Conservation (phyloP, 1,140 invertebrate genomes). For the Potamilus streckersoni region DNA sequence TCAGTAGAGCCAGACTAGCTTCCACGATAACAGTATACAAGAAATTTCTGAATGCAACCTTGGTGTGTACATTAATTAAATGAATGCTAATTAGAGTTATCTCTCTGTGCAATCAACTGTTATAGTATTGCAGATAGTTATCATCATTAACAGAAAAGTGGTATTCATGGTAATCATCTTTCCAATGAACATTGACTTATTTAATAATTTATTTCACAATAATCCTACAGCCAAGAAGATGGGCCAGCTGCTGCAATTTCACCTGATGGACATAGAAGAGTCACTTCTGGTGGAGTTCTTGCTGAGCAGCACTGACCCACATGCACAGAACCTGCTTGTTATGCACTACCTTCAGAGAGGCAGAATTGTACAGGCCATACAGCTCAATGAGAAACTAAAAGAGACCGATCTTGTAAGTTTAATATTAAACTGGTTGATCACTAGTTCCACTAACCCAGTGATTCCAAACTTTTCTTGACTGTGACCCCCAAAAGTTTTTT, state of each 20-base stretch:
- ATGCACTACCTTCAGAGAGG: slow-evolving; percentile 69
- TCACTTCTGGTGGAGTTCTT: slow-evolving; percentile 72
- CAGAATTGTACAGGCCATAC: slow-evolving; percentile 66
- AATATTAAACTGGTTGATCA: no score
- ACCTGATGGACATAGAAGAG: slow-evolving; percentile 72
- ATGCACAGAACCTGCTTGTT: slow-evolving; percentile 69
- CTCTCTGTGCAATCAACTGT: no score
- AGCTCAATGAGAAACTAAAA: slow-evolving; percentile 63
- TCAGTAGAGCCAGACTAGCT: no score
- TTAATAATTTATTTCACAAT: neutral
- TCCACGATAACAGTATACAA: no score
- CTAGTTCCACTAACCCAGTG: no score
- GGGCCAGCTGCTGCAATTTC: slow-evolving; percentile 71
- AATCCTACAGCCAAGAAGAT: slow-evolving; percentile 65
- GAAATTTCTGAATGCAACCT: no score
- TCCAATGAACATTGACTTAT: neutral
- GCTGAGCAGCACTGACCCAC: slow-evolving; percentile 67
- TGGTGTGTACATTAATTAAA: no score
- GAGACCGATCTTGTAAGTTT: slow-evolving; percentile 48
- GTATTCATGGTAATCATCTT: neutral
- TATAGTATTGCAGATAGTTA: no score
- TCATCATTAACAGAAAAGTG: no score
- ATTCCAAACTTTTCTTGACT: no score
- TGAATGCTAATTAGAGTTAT: no score
- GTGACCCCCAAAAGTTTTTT: no score